Conservation (phyloP, 2,888 invertebrate genomes). For the Ptychoptera contaminata region DNA sequence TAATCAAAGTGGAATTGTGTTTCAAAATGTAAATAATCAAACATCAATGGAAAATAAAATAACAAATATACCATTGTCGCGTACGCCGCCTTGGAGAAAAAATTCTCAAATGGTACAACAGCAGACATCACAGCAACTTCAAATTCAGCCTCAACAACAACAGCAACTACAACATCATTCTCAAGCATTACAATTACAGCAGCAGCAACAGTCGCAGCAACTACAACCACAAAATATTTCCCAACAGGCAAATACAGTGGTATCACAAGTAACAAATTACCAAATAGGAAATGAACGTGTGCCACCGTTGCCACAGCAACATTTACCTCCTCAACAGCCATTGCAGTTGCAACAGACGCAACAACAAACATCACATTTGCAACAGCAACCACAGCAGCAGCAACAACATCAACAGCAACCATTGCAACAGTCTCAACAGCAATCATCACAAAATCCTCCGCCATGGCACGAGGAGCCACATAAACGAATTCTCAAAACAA, state of each 20-base stretch:
- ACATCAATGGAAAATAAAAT: conserved; percentile 5
- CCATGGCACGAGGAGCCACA: conserved; percentile 7
- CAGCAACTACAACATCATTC: background rate
- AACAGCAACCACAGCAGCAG: background rate
- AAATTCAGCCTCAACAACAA: conserved; percentile 7
- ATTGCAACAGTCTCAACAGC: background rate
- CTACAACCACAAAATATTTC: background rate
- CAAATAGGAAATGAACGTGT: conserved; percentile 14
- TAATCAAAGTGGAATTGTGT: conserved; percentile 14
- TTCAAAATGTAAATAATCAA: background rate
- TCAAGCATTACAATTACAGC: background rate
- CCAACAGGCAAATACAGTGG: background rate
- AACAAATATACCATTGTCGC: conserved; percentile 12
- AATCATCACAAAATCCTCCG: background rate
- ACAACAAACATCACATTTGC: background rate
- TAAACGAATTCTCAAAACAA: conserved; percentile 1
- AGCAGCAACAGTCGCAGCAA: background rate
- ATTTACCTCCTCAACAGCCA: conserved; percentile 10
- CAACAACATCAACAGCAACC: background rate
- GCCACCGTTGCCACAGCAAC: conserved; percentile 16
- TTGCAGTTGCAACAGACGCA: background rate
- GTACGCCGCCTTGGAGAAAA: conserved; percentile 18
- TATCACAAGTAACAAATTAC: background rate
- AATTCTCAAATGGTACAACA: conserved; percentile 11
- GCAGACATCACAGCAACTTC: conserved; percentile 1